Evolutionary conservation across 2,113 vertebrate genomes (phyloP).

Genomic region (Saguinus imperator): DNA sequence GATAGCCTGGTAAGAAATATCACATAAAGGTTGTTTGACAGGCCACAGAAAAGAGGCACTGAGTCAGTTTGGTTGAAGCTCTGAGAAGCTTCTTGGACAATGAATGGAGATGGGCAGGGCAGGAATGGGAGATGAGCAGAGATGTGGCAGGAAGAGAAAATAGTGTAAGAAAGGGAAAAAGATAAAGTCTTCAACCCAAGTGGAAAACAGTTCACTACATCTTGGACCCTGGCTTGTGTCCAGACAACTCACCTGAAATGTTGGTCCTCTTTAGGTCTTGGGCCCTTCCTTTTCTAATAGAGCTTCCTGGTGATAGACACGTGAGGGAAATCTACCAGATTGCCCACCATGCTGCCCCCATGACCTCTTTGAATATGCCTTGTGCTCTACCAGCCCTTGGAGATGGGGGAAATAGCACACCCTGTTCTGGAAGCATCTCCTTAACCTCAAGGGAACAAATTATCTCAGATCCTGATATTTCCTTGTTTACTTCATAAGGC

Average conservation of each 20-base stretch:
- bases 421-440: background rate
- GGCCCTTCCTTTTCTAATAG: background rate
- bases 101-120: background rate
- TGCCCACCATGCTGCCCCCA: background rate
- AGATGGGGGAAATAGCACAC: background rate
- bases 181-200: background rate
- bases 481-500: background rate
- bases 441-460: background rate
- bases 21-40: background rate
- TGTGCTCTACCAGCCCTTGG: background rate
- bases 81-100: background rate
- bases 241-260: background rate
- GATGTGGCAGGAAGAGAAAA: background rate
- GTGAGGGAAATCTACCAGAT: background rate
- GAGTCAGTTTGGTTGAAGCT: background rate
- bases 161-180: background rate
- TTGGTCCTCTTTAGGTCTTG: background rate
- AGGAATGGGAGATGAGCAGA: background rate
- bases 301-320: background rate
- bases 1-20: background rate
- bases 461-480: background rate
- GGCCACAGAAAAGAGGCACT: background rate
- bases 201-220: background rate
- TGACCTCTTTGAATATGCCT: background rate
- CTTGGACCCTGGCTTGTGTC: background rate